Base-by-base conservation (phyloP, 2,113 vertebrate genomes). In the Chlamydotis undulata region DNA sequence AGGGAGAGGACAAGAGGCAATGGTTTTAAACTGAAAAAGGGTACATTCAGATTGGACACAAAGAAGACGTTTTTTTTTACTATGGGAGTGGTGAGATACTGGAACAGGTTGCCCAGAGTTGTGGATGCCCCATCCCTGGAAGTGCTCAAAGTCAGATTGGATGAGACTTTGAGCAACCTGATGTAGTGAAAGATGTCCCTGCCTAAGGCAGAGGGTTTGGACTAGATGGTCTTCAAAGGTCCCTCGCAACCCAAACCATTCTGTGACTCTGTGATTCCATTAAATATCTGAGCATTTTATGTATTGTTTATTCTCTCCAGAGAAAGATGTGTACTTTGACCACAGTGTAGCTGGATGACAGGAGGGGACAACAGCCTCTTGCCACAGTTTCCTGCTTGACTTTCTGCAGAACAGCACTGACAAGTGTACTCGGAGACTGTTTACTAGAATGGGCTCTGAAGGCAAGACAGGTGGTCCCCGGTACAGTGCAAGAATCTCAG, bases 191-290 rank as follows among this genome's bases (percentile, higher is more conserved):
- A 87, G 22, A 8, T 53, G 13, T 26, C 23, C 39, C 33, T 82
- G 7, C 19, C 22, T 25, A 24, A 0, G 0, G 4, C 25, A 70
- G 15, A 7, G 28, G 19, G 4, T 3, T 21, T 69, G 53, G 25
- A 73, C 28, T 35, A 23, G 12, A 29, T n/a, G 12, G 47, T 29
- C 3, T 85, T 55, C 65, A 43, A 67, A 24, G 11, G 15, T 60
- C 16, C 9, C 10, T 93, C 85, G 25, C 8, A 68, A 52, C 4
- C 1, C 10, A 81, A 73, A 68, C 17, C 17, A 14, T 69, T 41
- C 28, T 60, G 12, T 50, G 49, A 14, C 65, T 41, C 28, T 60
- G 12, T 50, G 49, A 37, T 47, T 88, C 45, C 18, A 39, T 56
- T 16, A 68, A 74, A 61, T 22, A 73, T 15, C 12, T 57, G 35